Base-by-base conservation (phyloP, 2,888 invertebrate species). In the Eucriotettix oculatus region DNA sequence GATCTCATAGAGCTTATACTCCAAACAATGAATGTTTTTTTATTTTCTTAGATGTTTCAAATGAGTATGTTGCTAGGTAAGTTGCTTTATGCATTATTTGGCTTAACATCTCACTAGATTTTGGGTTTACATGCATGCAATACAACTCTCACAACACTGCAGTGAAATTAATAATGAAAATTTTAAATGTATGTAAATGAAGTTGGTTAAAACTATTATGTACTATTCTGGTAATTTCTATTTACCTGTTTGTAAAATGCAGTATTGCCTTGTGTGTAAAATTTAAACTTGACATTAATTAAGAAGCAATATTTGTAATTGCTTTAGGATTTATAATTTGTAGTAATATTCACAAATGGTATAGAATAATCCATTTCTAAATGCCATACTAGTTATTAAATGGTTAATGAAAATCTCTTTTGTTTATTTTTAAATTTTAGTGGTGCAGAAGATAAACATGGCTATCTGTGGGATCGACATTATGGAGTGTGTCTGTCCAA, bases 11-110 rank as follows among this genome's bases (percentile, higher is more conserved):
- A 70, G 89, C 88, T 0, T 91, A 86, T 70, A 90, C 90, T 3
- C 84, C 88, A 1, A 88, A 88, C 69, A 86, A 87, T 60, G 88
- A 90, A 69, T 90, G 90, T 68, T 90, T 89, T 71, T 90, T 90
- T 69, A 89, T 90, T 68, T 91, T 90, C 72, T 75, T 90, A 55
- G 89, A 90, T 71, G 90, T 89, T 9, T 85, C 84, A 68, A 80
- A 87, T 65, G 83, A 87, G 69, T 90, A 87, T 72, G 86, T 91
- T 11, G 90, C 89, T 52, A 90, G 87, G 87, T 87, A 74, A 73
- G 67, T 60, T 53, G 58, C 54, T 48, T 55, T 52, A 14, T 52
- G 16, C n/a, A n/a, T 1, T 0, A 14, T 42, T 16, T 14, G 55
- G 42, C 44, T 42, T n/a, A 54, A 52, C 40, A 11, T 14, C 11